Base-by-base conservation (phyloP, 2,797 vertebrate species). In the Malurus leucopterus region DNA sequence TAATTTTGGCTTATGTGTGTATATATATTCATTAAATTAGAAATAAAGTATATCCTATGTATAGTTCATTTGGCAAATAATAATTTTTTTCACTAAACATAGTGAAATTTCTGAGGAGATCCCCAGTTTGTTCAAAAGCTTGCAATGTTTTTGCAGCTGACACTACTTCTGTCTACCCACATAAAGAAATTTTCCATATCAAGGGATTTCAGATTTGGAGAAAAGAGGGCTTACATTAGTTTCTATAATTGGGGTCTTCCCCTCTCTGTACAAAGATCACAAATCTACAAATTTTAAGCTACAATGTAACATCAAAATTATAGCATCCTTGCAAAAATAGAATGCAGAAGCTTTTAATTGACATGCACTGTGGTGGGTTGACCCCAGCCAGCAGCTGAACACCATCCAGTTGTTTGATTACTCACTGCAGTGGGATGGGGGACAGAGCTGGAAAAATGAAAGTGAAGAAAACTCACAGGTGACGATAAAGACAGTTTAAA, bases 121-220 rank as follows among this genome's bases (percentile, higher is more conserved):
- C 54, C 21, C 7, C 22, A 47, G 14, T 53, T 72, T 59, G 15
- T 89, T 82, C 86, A 89, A 88, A 94, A 88, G 57, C 29, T 57
- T 67, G 78, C 30, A 50, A 6, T 92, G 86, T 88, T 95, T 93
- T 91, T 93, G 57, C 77, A 93, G 89, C 95, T 86, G 88, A 92
- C 41, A 19, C 36, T 71, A 46, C 15, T 83, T 87, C 47, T 85
- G 11, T 59, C 85, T 84, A 71, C 36, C 23, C 64, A n/a, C 46
- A 14, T 24, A 61, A 59, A 86, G 74, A 86, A 50, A 70, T 70
- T 75, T 86, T 74, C 63, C 32, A 16, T 89, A 53, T 68, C 53
- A 76, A 81, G 30, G 20, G 43, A 81, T 67, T 92, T 88, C 38
- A 69, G 24, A 73, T 73, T 84, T 95, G 88, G 77, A 75, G 83